phyloP scores from a whole-genome alignment of 92 coral and sea anemone species.

The Muricea muricata region DNA sequence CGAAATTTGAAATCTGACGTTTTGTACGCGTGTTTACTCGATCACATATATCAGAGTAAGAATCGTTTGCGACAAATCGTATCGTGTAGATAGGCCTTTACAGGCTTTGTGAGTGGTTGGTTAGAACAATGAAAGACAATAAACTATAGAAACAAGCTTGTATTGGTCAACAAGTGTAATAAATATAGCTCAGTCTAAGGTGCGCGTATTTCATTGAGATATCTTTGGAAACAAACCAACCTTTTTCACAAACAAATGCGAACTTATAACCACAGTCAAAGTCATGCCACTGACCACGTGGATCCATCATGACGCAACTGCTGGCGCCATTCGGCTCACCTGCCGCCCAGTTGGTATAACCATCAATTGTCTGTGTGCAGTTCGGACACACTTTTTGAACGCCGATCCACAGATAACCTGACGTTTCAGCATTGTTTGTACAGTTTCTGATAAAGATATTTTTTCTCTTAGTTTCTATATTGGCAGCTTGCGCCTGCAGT shows the following conservation, averaged over 20 bases:
- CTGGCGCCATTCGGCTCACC: constrained; percentile 88
- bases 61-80: no score
- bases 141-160: no score
- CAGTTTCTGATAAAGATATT: constrained; percentile 50
- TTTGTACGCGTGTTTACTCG: no score
- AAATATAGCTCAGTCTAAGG: no score
- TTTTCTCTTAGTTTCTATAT: constrained; percentile 71
- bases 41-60: no score
- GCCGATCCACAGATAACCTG: constrained; percentile 38
- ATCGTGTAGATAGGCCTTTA: no score
- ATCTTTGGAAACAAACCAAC: no score
- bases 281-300: constrained; percentile 84
- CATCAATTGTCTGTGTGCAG: constrained; percentile 60
- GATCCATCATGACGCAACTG: constrained; percentile 93
- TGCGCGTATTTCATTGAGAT: no score
- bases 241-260: constrained; percentile 83
- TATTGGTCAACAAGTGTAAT: no score
- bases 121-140: no score
- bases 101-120: no score
- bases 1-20: no score
- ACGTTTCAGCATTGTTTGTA: neutral
- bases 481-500: constrained; percentile 66
- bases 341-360: constrained; percentile 78
- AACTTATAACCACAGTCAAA: constrained; percentile 73
- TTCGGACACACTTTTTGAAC: constrained; percentile 59